Evolutionary conservation across 2,888 invertebrate species (phyloP).

Genomic region (Drosophila pseudotakahashii): DNA sequence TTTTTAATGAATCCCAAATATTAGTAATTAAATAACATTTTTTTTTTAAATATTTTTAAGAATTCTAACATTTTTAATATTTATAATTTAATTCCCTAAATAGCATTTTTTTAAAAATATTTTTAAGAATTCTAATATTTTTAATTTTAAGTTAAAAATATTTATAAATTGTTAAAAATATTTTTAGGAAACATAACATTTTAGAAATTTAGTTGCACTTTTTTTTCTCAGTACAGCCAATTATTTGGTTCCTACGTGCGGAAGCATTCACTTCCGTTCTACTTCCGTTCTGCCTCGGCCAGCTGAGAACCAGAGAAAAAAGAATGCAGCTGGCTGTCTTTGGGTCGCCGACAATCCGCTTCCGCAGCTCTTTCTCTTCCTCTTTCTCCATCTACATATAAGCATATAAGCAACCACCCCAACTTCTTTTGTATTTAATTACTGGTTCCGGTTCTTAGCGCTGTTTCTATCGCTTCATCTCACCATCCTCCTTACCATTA

Average conservation of each 20-base stretch:
- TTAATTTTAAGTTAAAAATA: neutral
- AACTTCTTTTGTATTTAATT: constrained; percentile 74
- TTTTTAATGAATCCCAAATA: too few species aligned
- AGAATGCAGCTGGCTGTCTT: constrained; percentile 30
- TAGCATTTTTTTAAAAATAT: too few species aligned
- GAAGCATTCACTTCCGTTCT: constrained; percentile 78
- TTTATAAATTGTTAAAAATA: neutral
- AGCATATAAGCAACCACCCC: constrained; percentile 21
- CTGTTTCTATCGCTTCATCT: constrained; percentile 60
- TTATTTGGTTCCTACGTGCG: constrained; percentile 65
- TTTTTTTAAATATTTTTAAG: too few species aligned
- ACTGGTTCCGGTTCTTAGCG: constrained; percentile 81
- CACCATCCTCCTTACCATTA: constrained; percentile 19
- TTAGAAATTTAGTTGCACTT: too few species aligned
- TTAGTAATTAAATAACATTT: too few species aligned
- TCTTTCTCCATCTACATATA: neutral
- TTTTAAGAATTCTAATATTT: neutral
- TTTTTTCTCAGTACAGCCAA: constrained; percentile 22
- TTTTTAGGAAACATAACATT: too few species aligned
- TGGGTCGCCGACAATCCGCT: constrained; percentile 49
- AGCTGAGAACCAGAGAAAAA: constrained; percentile 30
- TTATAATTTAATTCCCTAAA: too few species aligned
- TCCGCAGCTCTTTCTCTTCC: constrained; percentile 49
- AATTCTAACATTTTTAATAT: too few species aligned
- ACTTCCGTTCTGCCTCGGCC: constrained; percentile 58